Base-by-base conservation (phyloP, 2,113 vertebrate species). In the Zeus faber region DNA sequence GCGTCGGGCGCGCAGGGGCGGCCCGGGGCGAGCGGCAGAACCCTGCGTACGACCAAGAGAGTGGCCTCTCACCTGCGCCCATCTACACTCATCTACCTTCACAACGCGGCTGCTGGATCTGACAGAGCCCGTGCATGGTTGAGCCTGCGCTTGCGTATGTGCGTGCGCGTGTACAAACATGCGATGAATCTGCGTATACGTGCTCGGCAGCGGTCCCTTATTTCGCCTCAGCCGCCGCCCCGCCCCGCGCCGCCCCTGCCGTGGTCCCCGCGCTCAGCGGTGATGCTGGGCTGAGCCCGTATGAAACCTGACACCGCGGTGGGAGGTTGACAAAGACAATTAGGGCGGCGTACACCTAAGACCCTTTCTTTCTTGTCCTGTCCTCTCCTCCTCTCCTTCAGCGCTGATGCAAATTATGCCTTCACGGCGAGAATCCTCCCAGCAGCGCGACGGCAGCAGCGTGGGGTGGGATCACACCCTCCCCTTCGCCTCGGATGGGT, bases 241-340 rank as follows among this genome's bases (percentile, higher is more conserved):
- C n/a, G n/a, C n/a, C n/a, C n/a, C 35, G 4, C 23, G 23, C 23
- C 39, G 51, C 67, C 66, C 74, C 67, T 79, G 64, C 76, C 69
- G n/a, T n/a, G n/a, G n/a, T n/a, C n/a, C n/a, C n/a, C n/a, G n/a
- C n/a, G n/a, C n/a, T n/a, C n/a, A n/a, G n/a, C 35, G 33, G 53
- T 67, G 73, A 44, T 51, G 75, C 70, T 71, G 17, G 64, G 1
- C 63, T 68, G 70, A 80, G 66, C 48, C 60, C 52, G 80, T 83
- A 90, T 84, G 79, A 85, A 79, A 82, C 65, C 73, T 87, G 87
- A 89, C 88, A 90, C 67, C 65, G 14, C 74, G 26, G 73, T 66
- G 35, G 87, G 88, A 87, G 82, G 84, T 76, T 85, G 87, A 87
- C 89, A 90, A 80, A 89, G 84, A 76, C 54, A 23, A 89, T 91